Percentiles rank a stretch among this genome's conserved stretches.
phyloP scores from a whole-genome alignment of 2,888 invertebrate genomes.

The Xestia sexstrigata region DNA sequence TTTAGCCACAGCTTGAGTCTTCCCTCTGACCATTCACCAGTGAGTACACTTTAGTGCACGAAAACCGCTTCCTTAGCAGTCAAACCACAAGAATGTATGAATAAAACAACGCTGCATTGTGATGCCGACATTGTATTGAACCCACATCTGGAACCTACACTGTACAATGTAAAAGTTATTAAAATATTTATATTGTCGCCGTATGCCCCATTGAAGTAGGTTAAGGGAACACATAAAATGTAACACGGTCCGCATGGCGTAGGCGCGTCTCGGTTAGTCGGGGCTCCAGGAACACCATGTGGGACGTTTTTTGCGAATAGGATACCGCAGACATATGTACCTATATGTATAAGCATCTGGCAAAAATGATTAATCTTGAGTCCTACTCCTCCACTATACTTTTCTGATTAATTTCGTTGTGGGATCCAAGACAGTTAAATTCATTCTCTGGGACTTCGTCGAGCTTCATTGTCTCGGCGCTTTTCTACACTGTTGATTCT shows the following conservation, averaged over 20 bases:
- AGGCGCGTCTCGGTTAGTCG: slow-evolving; percentile 51
- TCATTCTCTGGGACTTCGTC: too few relatives aligned
- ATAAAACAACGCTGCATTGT: slow-evolving; percentile 55
- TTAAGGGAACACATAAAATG: slow-evolving; percentile 71
- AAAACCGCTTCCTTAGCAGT: slow-evolving; percentile 28
- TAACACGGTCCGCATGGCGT: slow-evolving; percentile 55
- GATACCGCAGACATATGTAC: background rate
- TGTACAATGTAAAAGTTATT: slow-evolving; percentile 66
- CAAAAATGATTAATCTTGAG: too few relatives aligned
- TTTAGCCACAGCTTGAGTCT: background rate
- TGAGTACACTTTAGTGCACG: slow-evolving; percentile 2
- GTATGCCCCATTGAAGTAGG: slow-evolving; percentile 69
- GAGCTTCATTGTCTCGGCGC: too few relatives aligned
- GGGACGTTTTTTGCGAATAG: slow-evolving; percentile 5
- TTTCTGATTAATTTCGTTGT: too few relatives aligned
- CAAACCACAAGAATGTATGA: slow-evolving; percentile 51
- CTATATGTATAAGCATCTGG: background rate
- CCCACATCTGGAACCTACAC: slow-evolving; percentile 61
- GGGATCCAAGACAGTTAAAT: too few relatives aligned
- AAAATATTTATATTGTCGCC: slow-evolving; percentile 70
- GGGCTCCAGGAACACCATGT: slow-evolving; percentile 15
- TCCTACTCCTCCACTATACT: too few relatives aligned
- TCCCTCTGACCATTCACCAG: background rate
- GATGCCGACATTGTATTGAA: slow-evolving; percentile 47
- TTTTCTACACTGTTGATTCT: too few relatives aligned